phyloP scores from a whole-genome alignment of 2,888 invertebrate species.

The Ecdyonurus torrentis region DNA sequence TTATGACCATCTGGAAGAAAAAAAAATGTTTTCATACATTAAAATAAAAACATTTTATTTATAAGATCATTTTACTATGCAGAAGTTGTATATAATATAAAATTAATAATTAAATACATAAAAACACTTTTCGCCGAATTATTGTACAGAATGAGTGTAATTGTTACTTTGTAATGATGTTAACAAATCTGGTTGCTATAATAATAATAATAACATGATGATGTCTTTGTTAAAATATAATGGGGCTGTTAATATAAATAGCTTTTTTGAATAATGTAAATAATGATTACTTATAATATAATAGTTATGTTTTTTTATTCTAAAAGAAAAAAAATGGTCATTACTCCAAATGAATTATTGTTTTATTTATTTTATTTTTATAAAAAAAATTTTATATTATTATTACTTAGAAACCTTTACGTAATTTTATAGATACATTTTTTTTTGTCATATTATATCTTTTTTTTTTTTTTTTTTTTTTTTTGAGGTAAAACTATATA shows the following conservation, averaged over 20 bases:
- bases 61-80: background rate
- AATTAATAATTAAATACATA: conserved; percentile 1
- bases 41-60: background rate
- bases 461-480: too few relatives aligned
- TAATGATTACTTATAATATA: background rate
- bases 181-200: too few relatives aligned
- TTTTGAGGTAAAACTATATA: too few relatives aligned
- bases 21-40: background rate
- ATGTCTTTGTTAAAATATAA: background rate
- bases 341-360: background rate
- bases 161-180: conserved; percentile 1
- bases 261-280: background rate
- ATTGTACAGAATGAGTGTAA: conserved; percentile 5
- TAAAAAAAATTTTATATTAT: too few relatives aligned
- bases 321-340: background rate
- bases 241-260: background rate
- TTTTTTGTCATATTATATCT: background rate
- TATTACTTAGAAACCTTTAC: too few relatives aligned
- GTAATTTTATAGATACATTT: background rate
- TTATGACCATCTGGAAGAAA: background rate
- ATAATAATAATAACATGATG: background rate
- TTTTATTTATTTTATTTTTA: background rate
- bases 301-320: background rate
- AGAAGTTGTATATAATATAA: background rate
- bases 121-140: conserved; percentile 9